phyloP scores from a whole-genome alignment of 1,140 invertebrate genomes.

The Wasmannia auropunctata region DNA sequence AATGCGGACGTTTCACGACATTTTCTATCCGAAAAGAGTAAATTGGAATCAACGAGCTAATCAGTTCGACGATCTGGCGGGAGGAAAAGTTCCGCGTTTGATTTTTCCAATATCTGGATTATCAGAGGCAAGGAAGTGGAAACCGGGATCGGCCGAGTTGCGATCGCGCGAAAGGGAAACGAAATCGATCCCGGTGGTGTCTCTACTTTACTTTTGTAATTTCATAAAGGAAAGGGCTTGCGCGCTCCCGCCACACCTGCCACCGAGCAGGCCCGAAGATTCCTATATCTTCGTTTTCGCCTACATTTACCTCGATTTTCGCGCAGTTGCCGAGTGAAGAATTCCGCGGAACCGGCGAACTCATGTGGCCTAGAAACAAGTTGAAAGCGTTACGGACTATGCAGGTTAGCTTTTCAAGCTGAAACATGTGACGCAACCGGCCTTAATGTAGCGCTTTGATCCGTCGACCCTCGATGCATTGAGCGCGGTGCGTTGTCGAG shows the following conservation, averaged over 20 bases:
- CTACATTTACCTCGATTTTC: slow-evolving; percentile 34
- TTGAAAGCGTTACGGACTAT: slow-evolving; percentile 47
- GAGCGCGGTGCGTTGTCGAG: slow-evolving; percentile 19
- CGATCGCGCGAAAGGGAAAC: slow-evolving; percentile 8
- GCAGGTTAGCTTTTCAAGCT: background rate
- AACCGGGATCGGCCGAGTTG: background rate
- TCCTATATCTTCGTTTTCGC: slow-evolving; percentile 47
- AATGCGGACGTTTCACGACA: background rate
- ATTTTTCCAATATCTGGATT: slow-evolving; percentile 41
- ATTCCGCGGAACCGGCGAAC: background rate
- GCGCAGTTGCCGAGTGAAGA: background rate
- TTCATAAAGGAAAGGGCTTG: slow-evolving; percentile 36
- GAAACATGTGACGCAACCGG: slow-evolving; percentile 11
- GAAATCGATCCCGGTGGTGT: slow-evolving; percentile 18
- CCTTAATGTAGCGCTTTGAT: slow-evolving; percentile 27
- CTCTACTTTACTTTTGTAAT: slow-evolving; percentile 35
- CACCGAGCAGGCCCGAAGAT: background rate
- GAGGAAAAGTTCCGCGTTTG: background rate
- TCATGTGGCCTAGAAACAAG: slow-evolving; percentile 31
- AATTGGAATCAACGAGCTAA: slow-evolving; percentile 23
- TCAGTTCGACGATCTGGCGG: background rate
- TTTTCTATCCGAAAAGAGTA: background rate
- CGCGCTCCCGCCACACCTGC: background rate
- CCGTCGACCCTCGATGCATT: background rate
- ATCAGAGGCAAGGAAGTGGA: background rate